phyloP scores from a whole-genome alignment of 2,113 vertebrate genomes.

The Erythrolamprus reginae region DNA sequence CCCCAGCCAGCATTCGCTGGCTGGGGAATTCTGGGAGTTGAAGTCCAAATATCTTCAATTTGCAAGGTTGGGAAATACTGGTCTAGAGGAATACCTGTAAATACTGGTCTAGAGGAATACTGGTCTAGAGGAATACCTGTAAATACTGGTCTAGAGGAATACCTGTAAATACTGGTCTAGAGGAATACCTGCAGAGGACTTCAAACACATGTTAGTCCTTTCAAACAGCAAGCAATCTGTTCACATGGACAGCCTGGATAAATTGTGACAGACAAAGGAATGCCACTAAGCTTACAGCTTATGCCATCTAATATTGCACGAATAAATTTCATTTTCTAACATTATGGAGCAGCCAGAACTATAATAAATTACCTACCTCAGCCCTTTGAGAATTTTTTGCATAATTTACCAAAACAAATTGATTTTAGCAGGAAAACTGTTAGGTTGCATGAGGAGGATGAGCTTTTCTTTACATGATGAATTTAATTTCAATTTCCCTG shows the following conservation, averaged over 20 bases:
- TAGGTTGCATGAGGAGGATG: slow-evolving; percentile 71
- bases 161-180: no score
- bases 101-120: no score
- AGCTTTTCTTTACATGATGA: slow-evolving; percentile 70
- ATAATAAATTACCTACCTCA: slow-evolving; percentile 75
- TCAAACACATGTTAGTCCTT: slow-evolving; percentile 40
- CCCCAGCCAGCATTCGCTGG: no score
- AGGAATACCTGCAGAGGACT: slow-evolving; percentile 33
- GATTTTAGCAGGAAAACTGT: slow-evolving; percentile 73
- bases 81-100: no score
- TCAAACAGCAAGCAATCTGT: slow-evolving; percentile 53
- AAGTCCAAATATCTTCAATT: no score
- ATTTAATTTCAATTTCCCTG: slow-evolving; percentile 74
- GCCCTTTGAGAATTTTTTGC: slow-evolving; percentile 74
- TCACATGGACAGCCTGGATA: slow-evolving; percentile 57
- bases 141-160: no score
- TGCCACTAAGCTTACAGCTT: slow-evolving; percentile 66
- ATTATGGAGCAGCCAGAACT: slow-evolving; percentile 67
- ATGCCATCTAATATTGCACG: slow-evolving; percentile 64
- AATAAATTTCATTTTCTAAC: slow-evolving; percentile 72
- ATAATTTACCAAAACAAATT: slow-evolving; percentile 79
- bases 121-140: no score
- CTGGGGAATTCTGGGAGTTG: no score
- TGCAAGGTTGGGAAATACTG: no score
- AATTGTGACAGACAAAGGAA: slow-evolving; percentile 69